These are phyloP conservation scores for Eidolon helvum DNA, from an alignment of 2,113 vertebrate genomes.

Conservation along the genomic window DNA sequence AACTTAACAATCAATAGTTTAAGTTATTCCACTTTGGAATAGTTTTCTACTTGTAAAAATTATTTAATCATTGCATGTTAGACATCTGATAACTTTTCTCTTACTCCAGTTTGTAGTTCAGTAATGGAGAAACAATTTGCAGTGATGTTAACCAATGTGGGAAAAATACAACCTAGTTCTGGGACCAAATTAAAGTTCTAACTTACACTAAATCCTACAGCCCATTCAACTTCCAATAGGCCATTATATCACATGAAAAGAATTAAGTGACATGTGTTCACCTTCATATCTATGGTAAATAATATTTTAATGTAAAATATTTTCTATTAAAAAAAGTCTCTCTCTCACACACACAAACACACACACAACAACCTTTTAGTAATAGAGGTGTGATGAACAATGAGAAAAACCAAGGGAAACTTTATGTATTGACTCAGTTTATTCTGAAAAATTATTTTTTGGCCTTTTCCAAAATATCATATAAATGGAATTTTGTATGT, in stretches of 20 bases:
- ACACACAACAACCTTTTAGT: background rate
- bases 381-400: background rate
- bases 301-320: background rate
- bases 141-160: background rate
- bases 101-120: background rate
- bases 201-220: background rate
- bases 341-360: background rate
- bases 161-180: background rate
- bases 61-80: background rate
- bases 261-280: background rate
- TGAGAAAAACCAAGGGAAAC: background rate
- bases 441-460: background rate
- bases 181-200: background rate
- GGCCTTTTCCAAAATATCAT: background rate
- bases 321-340: background rate
- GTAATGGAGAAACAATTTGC: background rate
- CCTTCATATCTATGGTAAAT: background rate
- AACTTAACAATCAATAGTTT: background rate
- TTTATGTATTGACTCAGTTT: background rate
- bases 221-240: background rate
- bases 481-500: background rate
- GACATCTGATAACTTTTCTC: background rate
- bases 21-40: background rate
- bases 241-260: background rate
- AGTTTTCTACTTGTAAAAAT: background rate